Conservation (phyloP, 2,797 vertebrate genomes). For the Sphenodon punctatus region DNA sequence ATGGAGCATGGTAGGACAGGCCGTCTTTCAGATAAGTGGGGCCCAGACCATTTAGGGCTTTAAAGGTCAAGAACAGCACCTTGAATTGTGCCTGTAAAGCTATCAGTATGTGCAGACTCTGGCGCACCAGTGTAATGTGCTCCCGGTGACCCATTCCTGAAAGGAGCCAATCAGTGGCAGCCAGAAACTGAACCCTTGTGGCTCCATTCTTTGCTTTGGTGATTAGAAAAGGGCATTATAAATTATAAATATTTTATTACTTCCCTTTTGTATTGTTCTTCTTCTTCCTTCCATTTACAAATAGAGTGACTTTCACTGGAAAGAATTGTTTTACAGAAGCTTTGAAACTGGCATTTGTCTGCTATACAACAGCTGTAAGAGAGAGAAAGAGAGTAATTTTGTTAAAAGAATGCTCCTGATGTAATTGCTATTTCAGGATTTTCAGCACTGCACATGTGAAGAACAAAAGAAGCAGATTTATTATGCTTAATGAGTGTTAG, state of each 20-base stretch:
- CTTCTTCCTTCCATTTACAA: neutral
- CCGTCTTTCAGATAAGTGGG: no score
- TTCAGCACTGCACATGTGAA: neutral
- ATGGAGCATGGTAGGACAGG: no score
- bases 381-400: constrained; percentile 2
- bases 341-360: neutral
- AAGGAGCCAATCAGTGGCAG: no score
- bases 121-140: no score
- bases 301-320: neutral
- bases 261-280: neutral
- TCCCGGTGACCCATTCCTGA: no score
- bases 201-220: neutral
- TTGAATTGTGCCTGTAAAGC: no score
- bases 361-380: neutral
- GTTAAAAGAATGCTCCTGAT: constrained; percentile 25
- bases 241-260: neutral
- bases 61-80: no score
- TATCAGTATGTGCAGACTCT: no score
- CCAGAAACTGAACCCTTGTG: rapidly evolving
- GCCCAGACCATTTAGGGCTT: no score
- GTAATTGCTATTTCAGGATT: constrained; percentile 27
- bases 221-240: neutral
- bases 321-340: neutral
- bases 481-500: constrained; percentile 34
- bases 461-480: constrained; percentile 33